Conservation (phyloP, 2,888 invertebrate genomes). For the Leptinotarsa haldemani region DNA sequence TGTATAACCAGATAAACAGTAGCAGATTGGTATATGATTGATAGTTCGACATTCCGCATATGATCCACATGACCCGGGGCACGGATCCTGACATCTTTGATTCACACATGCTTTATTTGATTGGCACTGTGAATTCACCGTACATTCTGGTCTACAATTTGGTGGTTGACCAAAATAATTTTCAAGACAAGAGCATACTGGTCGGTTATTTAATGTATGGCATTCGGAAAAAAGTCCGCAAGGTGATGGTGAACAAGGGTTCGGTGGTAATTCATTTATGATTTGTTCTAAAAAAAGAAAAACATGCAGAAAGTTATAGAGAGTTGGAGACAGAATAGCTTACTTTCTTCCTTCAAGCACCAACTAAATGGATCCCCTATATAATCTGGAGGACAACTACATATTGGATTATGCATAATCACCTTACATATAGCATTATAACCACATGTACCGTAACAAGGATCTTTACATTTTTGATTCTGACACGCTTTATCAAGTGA, state of each 20-base stretch:
- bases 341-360: constrained; percentile 75
- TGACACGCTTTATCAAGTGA: constrained; percentile 80
- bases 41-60: constrained; percentile 78
- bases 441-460: constrained; percentile 82
- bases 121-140: constrained; percentile 79
- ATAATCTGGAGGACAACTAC: constrained; percentile 77
- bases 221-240: constrained; percentile 85
- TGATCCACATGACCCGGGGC: constrained; percentile 79
- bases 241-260: constrained; percentile 78
- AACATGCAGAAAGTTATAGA: neutral
- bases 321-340: constrained; percentile 60
- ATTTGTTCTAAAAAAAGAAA: constrained; percentile 57
- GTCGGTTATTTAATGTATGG: constrained; percentile 73
- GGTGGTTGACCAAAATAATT: constrained; percentile 84
- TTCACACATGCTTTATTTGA: constrained; percentile 78
- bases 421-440: constrained; percentile 82
- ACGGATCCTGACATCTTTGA: constrained; percentile 79
- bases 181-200: constrained; percentile 80
- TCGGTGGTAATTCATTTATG: constrained; percentile 55
- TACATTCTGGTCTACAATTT: constrained; percentile 81
- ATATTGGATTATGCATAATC: constrained; percentile 83
- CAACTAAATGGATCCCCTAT: constrained; percentile 83
- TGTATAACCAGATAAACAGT: constrained; percentile 76
- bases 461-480: constrained; percentile 81
- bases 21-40: constrained; percentile 80